Conservation (phyloP, 2,113 vertebrate genomes). For the Eublepharis macularius region DNA sequence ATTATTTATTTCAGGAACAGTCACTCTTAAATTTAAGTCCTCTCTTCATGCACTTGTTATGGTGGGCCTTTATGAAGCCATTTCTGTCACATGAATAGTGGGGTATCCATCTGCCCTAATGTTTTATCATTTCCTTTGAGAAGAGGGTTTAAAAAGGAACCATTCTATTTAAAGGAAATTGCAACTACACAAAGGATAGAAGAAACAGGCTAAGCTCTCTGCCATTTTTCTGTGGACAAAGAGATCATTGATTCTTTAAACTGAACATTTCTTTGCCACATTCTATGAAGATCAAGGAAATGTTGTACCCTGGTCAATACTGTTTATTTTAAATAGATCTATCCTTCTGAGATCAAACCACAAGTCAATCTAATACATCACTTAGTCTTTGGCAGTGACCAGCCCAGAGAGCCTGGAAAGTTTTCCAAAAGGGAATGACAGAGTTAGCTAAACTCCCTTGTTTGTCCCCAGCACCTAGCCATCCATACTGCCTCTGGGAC, state of each 20-base stretch:
- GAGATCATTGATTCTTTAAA: neutral
- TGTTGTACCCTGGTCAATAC: neutral
- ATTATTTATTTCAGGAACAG: slow-evolving; percentile 33
- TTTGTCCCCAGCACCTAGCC: too few relatives aligned
- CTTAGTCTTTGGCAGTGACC: neutral
- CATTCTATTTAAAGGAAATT: slow-evolving; percentile 28
- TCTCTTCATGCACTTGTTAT: slow-evolving; percentile 35
- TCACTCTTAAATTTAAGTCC: slow-evolving; percentile 24
- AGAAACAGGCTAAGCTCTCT: neutral
- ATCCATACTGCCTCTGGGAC: too few relatives aligned
- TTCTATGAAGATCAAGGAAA: neutral
- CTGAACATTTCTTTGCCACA: neutral
- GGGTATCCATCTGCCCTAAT: slow-evolving; percentile 13
- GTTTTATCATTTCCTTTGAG: slow-evolving; percentile 30
- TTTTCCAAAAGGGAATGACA: too few relatives aligned
- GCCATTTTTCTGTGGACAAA: neutral
- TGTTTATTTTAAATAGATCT: neutral
- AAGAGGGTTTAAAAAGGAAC: slow-evolving; percentile 25
- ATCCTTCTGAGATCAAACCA: neutral
- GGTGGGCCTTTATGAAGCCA: slow-evolving; percentile 27
- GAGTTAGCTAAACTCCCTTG: too few relatives aligned
- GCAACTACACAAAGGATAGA: neutral
- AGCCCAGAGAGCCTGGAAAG: too few relatives aligned
- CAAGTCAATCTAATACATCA: neutral
- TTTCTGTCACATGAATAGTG: slow-evolving; percentile 40